Conservation (phyloP, 2,113 vertebrate species). For the Ondatra zibethicus region DNA sequence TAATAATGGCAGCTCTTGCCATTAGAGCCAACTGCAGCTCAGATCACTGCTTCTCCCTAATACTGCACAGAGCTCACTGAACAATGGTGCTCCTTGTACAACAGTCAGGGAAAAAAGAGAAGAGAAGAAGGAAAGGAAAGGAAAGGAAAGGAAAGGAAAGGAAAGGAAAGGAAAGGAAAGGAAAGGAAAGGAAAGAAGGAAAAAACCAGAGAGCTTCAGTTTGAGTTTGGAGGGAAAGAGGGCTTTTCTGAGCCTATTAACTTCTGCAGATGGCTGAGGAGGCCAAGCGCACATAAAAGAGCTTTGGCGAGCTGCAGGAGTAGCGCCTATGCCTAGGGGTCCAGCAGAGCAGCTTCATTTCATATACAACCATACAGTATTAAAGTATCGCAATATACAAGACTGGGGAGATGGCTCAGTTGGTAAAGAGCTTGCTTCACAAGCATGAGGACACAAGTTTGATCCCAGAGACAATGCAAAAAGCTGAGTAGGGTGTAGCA, state of each 20-base stretch:
- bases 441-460: not conserved
- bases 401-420: not conserved
- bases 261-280: not conserved
- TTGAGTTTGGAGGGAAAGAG: not conserved
- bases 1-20: constrained; percentile 67
- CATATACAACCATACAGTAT: not conserved
- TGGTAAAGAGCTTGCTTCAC: not conserved
- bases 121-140: not conserved
- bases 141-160: no score
- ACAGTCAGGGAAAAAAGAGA: not conserved
- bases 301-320: not conserved
- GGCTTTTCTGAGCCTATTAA: not conserved
- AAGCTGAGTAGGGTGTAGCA: not conserved
- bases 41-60: constrained; percentile 68
- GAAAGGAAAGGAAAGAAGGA: no score
- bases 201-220: not conserved
- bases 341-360: not conserved
- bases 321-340: not conserved
- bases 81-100: constrained; percentile 64
- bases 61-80: constrained; percentile 55
- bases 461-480: not conserved
- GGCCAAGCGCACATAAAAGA: not conserved
- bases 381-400: not conserved
- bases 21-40: constrained; percentile 55
- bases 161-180: no score